Base-by-base conservation (phyloP, 2,113 vertebrate species). In the Myiozetetes cayanensis region DNA sequence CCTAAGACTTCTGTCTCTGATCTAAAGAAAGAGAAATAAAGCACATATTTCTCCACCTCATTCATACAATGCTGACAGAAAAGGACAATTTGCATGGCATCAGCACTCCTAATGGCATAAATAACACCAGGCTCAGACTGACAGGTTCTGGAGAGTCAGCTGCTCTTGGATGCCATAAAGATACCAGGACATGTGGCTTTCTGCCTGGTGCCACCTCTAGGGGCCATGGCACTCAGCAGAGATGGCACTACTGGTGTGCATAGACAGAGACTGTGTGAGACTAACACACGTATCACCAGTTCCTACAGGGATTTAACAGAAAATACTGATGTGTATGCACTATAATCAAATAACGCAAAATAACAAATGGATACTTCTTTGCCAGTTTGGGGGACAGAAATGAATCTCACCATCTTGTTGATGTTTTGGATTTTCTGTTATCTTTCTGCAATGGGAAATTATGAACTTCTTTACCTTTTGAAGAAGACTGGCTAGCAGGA, bases 131-230 rank as follows among this genome's bases (percentile, higher is more conserved):
- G 44, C 50, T 77, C 27, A 87, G 55, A 67, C 55, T 39, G 21
- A 74, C 0, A 0, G 21, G 10, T 21, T 93, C 46, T n/a, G 41
- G 28, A 86, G 7, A 35, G 24, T 8, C 1, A 3, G 19, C 4
- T 84, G 44, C n/a, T 66, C 28, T 49, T 14, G 6, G 17, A 58
- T 66, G 55, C 12, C 59, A 73, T 1, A 2, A 55, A 68, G 39
- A 62, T 50, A 19, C 10, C 22, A 63, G 14, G 49, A 46, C 1
- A 7, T 9, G 37, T 35, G 37, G 43, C 55, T 7, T 87, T 93
- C 35, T 56, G 35, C 35, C 68, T 53, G n/a, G 25, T 73, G 47
- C 30, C 61, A 78, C 23, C 33, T 89, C 46, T 35, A 46, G 43
- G 52, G 68, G 37, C 22, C 68, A 53, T 12, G 4, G 16, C 0